These are phyloP conservation scores for Eulemur mongoz DNA, from an alignment of 2,797 vertebrate species.

Conservation along the genomic window DNA sequence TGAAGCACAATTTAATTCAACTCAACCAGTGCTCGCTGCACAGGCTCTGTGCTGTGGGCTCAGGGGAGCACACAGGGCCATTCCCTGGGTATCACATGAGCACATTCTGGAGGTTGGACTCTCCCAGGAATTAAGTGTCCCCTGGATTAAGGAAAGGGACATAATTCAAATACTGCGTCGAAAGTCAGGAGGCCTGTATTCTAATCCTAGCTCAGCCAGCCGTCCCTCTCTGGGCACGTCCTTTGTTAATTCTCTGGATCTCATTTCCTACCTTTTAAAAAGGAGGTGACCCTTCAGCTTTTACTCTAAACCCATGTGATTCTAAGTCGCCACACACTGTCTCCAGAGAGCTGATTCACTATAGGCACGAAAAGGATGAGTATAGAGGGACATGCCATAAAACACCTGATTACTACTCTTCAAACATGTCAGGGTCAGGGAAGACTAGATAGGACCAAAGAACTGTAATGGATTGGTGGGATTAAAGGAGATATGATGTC, in stretches of 20 bases:
- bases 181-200: neutral
- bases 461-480: neutral
- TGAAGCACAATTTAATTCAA: neutral
- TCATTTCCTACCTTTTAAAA: neutral
- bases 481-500: neutral
- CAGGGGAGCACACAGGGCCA: rapidly evolving
- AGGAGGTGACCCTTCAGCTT: neutral
- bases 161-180: neutral
- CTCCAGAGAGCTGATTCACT: neutral
- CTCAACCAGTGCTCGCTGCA: neutral
- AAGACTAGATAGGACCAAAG: neutral
- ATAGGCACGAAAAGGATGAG: neutral
- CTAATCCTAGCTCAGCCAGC: neutral
- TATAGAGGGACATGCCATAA: neutral
- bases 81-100: neutral
- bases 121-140: neutral
- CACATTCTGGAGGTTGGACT: neutral
- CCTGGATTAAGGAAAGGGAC: neutral
- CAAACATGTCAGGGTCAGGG: neutral
- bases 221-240: neutral
- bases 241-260: neutral
- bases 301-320: neutral
- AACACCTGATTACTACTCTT: neutral
- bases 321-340: neutral
- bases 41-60: neutral